phyloP scores from a whole-genome alignment of 2,113 vertebrate genomes.

The Nycticryphes semicollaris region DNA sequence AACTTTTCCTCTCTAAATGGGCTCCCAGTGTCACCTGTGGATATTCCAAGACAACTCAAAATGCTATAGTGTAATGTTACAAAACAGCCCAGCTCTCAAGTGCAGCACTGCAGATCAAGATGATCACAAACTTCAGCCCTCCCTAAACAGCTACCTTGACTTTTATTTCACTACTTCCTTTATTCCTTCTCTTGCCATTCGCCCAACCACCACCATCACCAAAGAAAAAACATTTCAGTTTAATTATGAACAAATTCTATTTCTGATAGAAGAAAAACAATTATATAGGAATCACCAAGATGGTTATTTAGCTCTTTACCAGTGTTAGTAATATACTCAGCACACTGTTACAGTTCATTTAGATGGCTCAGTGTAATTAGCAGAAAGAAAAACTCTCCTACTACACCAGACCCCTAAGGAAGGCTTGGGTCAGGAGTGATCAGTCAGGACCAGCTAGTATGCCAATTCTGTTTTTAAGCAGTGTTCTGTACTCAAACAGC shows the following conservation, averaged over 20 bases:
- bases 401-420: neutral
- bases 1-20: neutral
- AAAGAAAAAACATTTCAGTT: neutral
- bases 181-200: neutral
- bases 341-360: neutral
- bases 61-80: neutral
- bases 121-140: neutral
- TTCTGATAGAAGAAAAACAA: neutral
- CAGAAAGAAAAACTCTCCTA: neutral
- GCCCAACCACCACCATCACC: neutral
- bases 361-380: neutral
- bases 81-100: neutral
- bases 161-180: neutral
- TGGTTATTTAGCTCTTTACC: neutral
- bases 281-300: neutral
- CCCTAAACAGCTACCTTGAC: neutral
- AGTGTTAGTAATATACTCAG: neutral
- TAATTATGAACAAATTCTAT: neutral
- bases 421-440: neutral
- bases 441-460: neutral
- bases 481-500: neutral
- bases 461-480: neutral
- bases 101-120: neutral
- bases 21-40: neutral
- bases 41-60: neutral